Conservation (phyloP, 1,140 invertebrate species). For the Sarcophaga bullata region DNA sequence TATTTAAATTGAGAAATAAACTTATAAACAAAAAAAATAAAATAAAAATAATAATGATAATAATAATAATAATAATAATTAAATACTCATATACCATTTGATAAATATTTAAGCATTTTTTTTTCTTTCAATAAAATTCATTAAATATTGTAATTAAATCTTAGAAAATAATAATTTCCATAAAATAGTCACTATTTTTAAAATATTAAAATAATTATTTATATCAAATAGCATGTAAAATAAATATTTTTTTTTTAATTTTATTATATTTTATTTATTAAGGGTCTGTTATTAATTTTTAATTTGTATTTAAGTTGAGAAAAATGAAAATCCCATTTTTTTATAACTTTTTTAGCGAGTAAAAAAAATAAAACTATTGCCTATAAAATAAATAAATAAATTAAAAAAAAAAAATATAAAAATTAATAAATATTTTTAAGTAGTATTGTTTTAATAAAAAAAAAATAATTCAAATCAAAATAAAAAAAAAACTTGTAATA, state of each 20-base stretch:
- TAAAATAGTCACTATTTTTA: conserved; percentile 27
- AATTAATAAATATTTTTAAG: conserved; percentile 9
- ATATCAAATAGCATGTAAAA: too few species aligned
- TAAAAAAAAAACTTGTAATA: not conserved
- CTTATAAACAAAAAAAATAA: too few species aligned
- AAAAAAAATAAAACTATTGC: too few species aligned
- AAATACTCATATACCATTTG: conserved; percentile 32
- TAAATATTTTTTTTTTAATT: too few species aligned
- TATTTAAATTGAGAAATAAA: not conserved
- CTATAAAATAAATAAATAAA: not conserved
- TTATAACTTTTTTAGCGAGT: too few species aligned
- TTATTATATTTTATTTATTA: too few species aligned
- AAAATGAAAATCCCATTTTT: too few species aligned
- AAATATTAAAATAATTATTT: conserved; percentile 15
- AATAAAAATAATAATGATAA: too few species aligned
- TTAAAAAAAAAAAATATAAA: not conserved
- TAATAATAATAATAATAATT: conserved; percentile 24
- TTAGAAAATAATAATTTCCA: conserved; percentile 17
- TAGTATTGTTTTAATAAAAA: too few species aligned
- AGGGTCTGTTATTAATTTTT: too few species aligned
- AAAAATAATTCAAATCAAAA: too few species aligned
- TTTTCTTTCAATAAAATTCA: not conserved
- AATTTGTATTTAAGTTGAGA: too few species aligned
- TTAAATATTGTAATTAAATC: not conserved
- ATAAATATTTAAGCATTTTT: conserved; percentile 38